A percentile compares a stretch with the other conserved stretches of the same genome.
These are phyloP conservation scores for Gymnogyps californianus DNA, from an alignment of 2,113 vertebrate genomes.

Conservation along the genomic window DNA sequence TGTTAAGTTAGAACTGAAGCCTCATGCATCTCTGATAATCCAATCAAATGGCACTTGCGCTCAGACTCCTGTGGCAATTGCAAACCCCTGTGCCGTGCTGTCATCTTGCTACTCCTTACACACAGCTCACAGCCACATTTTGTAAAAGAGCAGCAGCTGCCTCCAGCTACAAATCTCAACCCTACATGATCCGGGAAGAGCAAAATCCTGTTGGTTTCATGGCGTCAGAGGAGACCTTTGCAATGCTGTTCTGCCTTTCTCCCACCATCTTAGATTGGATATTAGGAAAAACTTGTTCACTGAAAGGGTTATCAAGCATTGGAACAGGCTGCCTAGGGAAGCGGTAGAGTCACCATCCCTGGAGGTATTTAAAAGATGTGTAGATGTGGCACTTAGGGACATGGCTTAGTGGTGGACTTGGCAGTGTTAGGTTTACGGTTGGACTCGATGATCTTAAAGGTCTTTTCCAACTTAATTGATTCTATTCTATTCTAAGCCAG, in stretches of 20 bases:
- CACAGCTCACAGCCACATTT: background rate
- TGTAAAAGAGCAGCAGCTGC: background rate
- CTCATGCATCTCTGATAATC: background rate
- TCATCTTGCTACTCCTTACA: background rate
- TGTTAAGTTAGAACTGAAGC: background rate
- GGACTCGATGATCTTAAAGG: background rate
- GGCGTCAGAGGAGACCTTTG: background rate
- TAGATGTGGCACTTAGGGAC: background rate
- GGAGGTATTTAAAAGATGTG: background rate
- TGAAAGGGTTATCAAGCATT: background rate
- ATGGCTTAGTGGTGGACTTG: background rate
- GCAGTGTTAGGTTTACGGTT: background rate
- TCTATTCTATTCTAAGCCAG: background rate
- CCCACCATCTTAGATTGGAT: background rate
- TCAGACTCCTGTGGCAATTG: background rate
- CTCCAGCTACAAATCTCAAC: background rate
- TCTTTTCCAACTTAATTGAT: background rate
- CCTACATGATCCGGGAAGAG: accelerated
- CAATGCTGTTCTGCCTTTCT: background rate
- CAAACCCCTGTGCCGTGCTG: background rate
- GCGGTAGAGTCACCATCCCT: background rate
- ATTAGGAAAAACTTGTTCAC: background rate
- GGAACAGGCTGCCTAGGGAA: background rate
- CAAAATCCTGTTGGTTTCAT: background rate
- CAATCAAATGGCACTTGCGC: background rate